phyloP scores from a whole-genome alignment of 2,888 invertebrate genomes.

The Eupithecia inturbata region DNA sequence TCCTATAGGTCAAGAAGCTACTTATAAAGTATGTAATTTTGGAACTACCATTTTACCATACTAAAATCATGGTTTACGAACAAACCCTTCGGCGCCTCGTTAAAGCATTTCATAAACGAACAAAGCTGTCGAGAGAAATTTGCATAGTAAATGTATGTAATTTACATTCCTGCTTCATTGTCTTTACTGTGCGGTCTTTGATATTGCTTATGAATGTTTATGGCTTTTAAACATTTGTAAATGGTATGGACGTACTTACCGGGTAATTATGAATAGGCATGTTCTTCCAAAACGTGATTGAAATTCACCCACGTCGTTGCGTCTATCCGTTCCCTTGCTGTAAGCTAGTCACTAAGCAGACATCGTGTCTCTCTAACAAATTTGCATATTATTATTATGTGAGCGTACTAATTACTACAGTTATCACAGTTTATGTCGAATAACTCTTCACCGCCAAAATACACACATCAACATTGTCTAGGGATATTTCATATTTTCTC shows the following conservation, averaged over 20 bases:
- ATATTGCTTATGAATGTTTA: conserved; percentile 34
- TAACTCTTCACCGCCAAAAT: not conserved
- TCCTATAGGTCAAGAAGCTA: not conserved
- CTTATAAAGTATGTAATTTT: not conserved
- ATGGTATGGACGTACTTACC: conserved; percentile 24
- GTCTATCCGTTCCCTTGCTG: not conserved
- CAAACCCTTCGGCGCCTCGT: conserved; percentile 17
- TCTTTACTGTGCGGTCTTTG: conserved; percentile 42
- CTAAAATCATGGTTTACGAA: not conserved
- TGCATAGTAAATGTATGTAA: conserved; percentile 34
- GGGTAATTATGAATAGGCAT: conserved; percentile 29
- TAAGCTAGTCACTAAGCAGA: not conserved
- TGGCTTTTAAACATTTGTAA: conserved; percentile 40
- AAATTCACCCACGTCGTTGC: not conserved
- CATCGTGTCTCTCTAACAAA: not conserved
- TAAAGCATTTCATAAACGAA: conserved; percentile 23
- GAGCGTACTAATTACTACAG: not conserved
- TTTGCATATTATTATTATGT: not conserved
- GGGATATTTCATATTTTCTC: too few relatives aligned
- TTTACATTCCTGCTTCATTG: conserved; percentile 45
- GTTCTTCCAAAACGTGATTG: conserved; percentile 21
- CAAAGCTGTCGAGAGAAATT: conserved; percentile 40
- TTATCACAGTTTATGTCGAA: not conserved
- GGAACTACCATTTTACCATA: not conserved
- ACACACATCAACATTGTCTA: too few relatives aligned